Percentiles rank a stretch among this genome's conserved stretches.
These are phyloP conservation scores for Ptychobarbus kaznakovi DNA, from an alignment of 2,797 vertebrate genomes.

Conservation along the genomic window DNA sequence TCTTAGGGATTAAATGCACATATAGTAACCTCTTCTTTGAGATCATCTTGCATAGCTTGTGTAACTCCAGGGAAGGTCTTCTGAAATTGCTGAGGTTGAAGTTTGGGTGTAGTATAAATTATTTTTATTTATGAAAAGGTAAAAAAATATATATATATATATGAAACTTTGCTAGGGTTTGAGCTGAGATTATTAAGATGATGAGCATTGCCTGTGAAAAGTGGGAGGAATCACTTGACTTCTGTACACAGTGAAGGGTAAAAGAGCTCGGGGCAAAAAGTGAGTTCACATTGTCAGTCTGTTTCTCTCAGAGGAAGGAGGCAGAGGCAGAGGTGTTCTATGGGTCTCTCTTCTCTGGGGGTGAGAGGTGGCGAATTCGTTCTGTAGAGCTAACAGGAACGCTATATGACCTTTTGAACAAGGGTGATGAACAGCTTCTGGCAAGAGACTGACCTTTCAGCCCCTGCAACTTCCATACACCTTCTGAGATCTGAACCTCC, in stretches of 20 bases:
- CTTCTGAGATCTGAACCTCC: slow-evolving; percentile 41
- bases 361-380: slow-evolving; percentile 46
- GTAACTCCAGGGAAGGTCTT: slow-evolving; percentile 20
- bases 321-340: slow-evolving; percentile 24
- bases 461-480: slow-evolving; percentile 66
- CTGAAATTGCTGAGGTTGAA: background rate
- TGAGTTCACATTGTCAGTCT: slow-evolving; percentile 18
- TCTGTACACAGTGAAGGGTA: background rate
- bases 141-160: background rate
- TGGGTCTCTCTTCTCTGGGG: slow-evolving; percentile 42
- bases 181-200: slow-evolving; percentile 9
- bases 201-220: slow-evolving; percentile 17
- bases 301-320: slow-evolving; percentile 5
- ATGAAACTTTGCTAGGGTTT: background rate
- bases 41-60: background rate
- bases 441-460: slow-evolving; percentile 78
- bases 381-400: slow-evolving; percentile 62
- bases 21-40: slow-evolving; percentile 8
- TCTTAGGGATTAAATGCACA: slow-evolving; percentile 3
- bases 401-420: slow-evolving; percentile 73
- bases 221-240: slow-evolving; percentile 49
- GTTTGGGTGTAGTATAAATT: background rate
- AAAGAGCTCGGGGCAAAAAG: slow-evolving; percentile 19
- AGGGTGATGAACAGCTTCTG: slow-evolving; percentile 74
- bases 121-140: background rate